Evolutionary conservation across 1,140 invertebrate genomes (phyloP), one percentile per base, ranked within the genome.

Genomic region (Drosophila serrata): DNA sequence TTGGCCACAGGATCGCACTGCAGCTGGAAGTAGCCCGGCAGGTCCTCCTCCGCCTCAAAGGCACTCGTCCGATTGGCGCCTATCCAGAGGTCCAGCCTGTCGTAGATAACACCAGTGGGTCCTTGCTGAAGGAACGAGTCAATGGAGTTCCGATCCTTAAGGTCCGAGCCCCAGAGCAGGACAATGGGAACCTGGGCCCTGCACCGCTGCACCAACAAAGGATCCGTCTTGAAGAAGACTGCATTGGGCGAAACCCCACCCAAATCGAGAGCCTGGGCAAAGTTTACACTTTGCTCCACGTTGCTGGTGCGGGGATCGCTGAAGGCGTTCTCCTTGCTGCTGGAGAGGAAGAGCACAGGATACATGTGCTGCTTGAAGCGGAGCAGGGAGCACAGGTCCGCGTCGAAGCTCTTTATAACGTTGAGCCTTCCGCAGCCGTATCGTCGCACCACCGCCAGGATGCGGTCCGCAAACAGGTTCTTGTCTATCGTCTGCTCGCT

Each of bases 151-250:
- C 95, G 95, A 93, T 98, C 96, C 80, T 98, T 98, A 78, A 98
- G 97, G 84, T 98, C 97, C 79, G 98, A 97, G 1, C 98, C 98
- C 98, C 98, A 99, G 81, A 97, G 97, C 91, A 99, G 98, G 29
- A 99, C 95, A 1, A 98, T 95, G 12, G 98, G 94, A 12, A 96
- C 95, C 45, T 95, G 94, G 61, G 96, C 94, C 65, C 95, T 95
- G 0, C 96, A 96, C 9, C 96, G 87, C 65, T 96, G 94, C 0
- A 98, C 95, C 92, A 97, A 94, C 0, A 94, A 94, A 2, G 96
- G 94, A 93, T 99, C 96, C 27, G 96, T 92, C 39, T 99, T 94
- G 63, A 99, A 94, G 86, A 98, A 97, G 90, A 98, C 97, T 0
- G 97, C 97, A 85, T 98, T 97, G 0, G 98, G 97, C 74, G 97